phyloP scores from a whole-genome alignment of 2,888 invertebrate genomes.

The Sialis fuliginosa region DNA sequence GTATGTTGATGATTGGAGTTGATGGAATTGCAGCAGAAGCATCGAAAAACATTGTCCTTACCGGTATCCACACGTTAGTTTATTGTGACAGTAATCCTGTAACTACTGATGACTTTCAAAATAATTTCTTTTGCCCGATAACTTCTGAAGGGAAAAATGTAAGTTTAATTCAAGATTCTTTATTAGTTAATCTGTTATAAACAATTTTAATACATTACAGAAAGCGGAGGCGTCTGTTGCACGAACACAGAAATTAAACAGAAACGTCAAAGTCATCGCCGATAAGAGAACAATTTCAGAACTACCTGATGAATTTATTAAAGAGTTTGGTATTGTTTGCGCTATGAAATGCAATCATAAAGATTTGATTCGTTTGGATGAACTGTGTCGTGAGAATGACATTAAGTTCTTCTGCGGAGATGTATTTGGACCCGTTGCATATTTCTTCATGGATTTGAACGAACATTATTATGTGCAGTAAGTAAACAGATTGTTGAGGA shows the following conservation, averaged over 20 bases:
- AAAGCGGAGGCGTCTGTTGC: conserved; percentile 1
- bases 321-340: not conserved
- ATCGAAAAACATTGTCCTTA: conserved; percentile 1
- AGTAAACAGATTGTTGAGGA: not conserved
- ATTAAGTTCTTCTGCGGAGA: not conserved
- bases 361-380: not conserved
- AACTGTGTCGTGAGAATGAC: not conserved
- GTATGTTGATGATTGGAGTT: not conserved
- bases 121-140: not conserved
- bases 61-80: not conserved
- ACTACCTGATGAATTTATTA: not conserved
- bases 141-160: not conserved
- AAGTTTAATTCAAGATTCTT: not conserved
- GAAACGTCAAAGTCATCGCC: not conserved
- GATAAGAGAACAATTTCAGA: not conserved
- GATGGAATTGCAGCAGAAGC: not conserved
- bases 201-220: not conserved
- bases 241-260: not conserved
- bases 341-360: not conserved
- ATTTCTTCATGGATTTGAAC: conserved; percentile 1
- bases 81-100: not conserved
- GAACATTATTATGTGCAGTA: conserved; percentile 1
- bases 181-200: not conserved
- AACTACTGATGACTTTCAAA: not conserved
- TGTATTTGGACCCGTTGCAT: not conserved